Percentiles rank a stretch among this genome's conserved stretches.
These are phyloP conservation scores for Harpalus rubripes DNA, from an alignment of 2,888 invertebrate species.

Conservation along the genomic window DNA sequence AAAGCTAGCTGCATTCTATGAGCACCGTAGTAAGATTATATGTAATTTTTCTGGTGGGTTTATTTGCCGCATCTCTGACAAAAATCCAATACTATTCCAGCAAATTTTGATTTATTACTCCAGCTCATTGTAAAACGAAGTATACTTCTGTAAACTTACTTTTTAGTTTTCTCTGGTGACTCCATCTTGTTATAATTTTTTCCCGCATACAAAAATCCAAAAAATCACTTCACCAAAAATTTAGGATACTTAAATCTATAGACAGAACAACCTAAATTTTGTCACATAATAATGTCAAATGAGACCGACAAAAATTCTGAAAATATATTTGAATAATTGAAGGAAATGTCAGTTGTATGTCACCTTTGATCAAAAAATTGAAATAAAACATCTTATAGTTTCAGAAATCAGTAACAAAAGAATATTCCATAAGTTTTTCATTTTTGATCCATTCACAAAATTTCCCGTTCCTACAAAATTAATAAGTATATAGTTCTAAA, in stretches of 20 bases:
- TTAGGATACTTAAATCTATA: not conserved
- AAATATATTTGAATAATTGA: constrained; percentile 1
- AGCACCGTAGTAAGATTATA: too few species aligned
- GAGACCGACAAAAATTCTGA: constrained; percentile 3
- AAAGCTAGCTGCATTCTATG: too few species aligned
- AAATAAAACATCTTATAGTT: constrained; percentile 35
- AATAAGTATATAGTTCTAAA: constrained; percentile 30
- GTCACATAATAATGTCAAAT: constrained; percentile 29
- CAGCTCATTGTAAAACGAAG: too few species aligned
- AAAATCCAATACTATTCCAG: too few species aligned
- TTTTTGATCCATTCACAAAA: constrained; percentile 30
- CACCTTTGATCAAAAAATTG: constrained; percentile 27
- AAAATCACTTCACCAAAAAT: constrained; percentile 20
- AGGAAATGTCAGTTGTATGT: not conserved
- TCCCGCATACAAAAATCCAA: not conserved
- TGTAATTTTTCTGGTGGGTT: too few species aligned
- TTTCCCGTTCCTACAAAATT: constrained; percentile 41
- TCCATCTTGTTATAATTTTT: not conserved
- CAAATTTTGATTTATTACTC: too few species aligned
- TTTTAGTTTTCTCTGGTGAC: not conserved
- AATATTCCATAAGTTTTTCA: constrained; percentile 6
- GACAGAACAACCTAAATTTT: constrained; percentile 25
- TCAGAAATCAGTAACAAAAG: constrained; percentile 22
- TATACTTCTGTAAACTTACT: not conserved
- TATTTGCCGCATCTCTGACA: too few species aligned